These are phyloP conservation scores for Cochlearius cochlearius DNA, from an alignment of 2,113 vertebrate species.

Conservation along the genomic window DNA sequence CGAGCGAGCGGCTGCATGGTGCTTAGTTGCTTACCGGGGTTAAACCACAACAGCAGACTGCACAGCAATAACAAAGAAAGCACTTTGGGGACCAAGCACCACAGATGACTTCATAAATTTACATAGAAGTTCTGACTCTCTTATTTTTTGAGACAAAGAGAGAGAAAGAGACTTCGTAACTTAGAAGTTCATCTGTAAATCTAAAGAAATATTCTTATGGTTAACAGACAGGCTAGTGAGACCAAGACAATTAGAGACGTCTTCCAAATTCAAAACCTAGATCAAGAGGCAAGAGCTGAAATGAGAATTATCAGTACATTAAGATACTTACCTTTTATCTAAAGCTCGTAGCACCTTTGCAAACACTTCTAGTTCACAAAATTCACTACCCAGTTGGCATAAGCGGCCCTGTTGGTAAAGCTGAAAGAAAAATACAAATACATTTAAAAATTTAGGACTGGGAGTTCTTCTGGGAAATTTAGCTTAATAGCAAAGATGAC, in stretches of 20 bases:
- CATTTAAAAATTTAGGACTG: background rate
- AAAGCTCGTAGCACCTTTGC: conserved; percentile 96
- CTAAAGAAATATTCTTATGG: background rate
- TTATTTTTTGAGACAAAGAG: background rate
- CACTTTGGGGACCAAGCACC: background rate
- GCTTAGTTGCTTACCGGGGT: background rate
- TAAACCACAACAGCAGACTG: background rate
- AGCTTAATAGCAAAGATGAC: background rate
- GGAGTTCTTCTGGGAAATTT: background rate
- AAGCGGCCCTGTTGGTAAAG: conserved; percentile 98
- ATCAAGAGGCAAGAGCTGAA: background rate
- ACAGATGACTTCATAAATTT: background rate
- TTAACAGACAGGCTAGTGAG: background rate
- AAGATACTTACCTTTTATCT: conserved; percentile 90
- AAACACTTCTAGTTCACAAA: conserved; percentile 99
- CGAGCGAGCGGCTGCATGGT: background rate
- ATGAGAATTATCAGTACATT: background rate
- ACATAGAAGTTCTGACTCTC: background rate
- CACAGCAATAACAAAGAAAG: background rate
- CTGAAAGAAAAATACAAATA: conserved; percentile 66
- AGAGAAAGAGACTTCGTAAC: background rate
- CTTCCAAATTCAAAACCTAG: background rate
- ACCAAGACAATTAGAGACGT: background rate
- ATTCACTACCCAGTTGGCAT: conserved; percentile 98
- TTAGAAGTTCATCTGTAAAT: background rate